Conservation (phyloP, 2,113 vertebrate species). For the Myrmecophaga tridactyla region DNA sequence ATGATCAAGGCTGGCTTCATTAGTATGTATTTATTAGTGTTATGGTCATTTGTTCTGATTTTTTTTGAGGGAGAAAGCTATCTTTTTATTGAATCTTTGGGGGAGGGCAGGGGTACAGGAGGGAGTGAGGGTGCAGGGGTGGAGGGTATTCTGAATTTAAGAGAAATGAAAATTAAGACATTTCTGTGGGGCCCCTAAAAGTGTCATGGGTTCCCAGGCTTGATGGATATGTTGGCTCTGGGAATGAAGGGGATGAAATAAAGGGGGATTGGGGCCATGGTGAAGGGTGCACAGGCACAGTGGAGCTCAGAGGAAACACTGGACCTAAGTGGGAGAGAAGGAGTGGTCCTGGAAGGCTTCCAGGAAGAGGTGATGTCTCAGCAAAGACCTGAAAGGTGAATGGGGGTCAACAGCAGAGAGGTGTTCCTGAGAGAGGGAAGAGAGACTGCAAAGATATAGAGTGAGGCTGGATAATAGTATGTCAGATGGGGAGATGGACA, state of each 20-base stretch:
- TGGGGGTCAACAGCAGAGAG: not conserved
- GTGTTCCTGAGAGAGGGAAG: not conserved
- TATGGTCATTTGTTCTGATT: not conserved
- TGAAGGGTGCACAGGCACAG: not conserved
- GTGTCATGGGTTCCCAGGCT: not conserved
- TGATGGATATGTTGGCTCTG: not conserved
- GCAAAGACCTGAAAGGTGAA: not conserved
- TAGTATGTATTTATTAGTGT: not conserved
- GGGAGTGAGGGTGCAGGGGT: too few relatives aligned
- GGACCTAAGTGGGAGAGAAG: not conserved
- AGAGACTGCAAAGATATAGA: not conserved
- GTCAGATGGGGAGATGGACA: not conserved
- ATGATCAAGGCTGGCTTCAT: not conserved
- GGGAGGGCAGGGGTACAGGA: too few relatives aligned
- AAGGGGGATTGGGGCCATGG: not conserved
- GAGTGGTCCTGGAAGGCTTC: not conserved
- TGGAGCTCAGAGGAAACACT: not conserved
- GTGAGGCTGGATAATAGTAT: accelerated
- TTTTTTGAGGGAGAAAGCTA: not conserved
- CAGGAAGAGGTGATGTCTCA: not conserved
- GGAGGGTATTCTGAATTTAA: not conserved
- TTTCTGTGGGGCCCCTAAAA: not conserved
- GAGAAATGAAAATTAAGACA: not conserved
- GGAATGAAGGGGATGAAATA: not conserved
- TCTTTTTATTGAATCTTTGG: too few relatives aligned